phyloP scores from a whole-genome alignment of 1,140 invertebrate genomes.

The Periplaneta americana region DNA sequence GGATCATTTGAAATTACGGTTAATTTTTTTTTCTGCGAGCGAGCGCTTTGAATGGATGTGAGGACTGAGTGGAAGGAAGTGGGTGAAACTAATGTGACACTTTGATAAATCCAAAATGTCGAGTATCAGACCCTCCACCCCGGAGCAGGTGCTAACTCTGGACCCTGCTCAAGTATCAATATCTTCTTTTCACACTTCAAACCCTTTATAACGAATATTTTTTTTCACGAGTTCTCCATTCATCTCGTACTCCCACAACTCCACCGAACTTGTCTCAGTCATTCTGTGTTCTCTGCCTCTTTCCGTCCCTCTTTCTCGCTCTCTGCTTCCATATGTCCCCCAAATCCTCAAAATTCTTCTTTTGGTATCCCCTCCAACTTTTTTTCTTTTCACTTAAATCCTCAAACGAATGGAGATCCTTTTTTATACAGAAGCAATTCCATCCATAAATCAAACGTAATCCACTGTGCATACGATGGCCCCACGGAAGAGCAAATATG shows the following conservation, averaged over 20 bases:
- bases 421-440: slow-evolving; percentile 6
- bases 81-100: not conserved
- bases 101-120: not conserved
- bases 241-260: not conserved
- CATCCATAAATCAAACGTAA: slow-evolving; percentile 3
- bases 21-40: no score
- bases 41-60: no score
- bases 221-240: not conserved
- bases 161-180: not conserved
- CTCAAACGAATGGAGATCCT: slow-evolving; percentile 3
- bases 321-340: no score
- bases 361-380: not conserved
- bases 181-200: not conserved
- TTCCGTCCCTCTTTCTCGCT: no score
- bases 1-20: no score
- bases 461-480: not conserved
- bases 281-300: not conserved
- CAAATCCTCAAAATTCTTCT: not conserved
- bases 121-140: not conserved
- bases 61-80: not conserved
- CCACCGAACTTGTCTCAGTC: not conserved
- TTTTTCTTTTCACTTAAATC: slow-evolving; percentile 2
- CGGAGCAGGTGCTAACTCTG: not conserved
- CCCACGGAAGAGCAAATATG: not conserved
- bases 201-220: not conserved